These are phyloP conservation scores for Agrenia bidenticulata DNA, from an alignment of 2,888 invertebrate genomes.

Conservation along the genomic window DNA sequence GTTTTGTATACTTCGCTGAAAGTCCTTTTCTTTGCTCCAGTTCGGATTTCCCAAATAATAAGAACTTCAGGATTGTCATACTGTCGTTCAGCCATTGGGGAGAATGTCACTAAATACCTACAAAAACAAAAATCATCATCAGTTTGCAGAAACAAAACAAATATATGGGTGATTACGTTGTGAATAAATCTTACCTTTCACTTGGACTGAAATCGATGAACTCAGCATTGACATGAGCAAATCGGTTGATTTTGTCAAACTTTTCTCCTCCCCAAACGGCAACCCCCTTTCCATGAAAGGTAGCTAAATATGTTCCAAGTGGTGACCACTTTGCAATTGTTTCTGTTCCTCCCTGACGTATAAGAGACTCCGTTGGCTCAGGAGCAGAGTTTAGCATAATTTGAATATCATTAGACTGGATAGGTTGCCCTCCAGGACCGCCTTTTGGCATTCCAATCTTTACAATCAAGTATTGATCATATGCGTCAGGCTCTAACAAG, in stretches of 20 bases:
- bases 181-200: slow-evolving; percentile 69
- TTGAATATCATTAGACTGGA: slow-evolving; percentile 80
- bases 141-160: slow-evolving; percentile 16
- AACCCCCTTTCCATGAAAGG: slow-evolving; percentile 93
- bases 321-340: slow-evolving; percentile 98
- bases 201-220: slow-evolving; percentile 97
- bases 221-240: slow-evolving; percentile 85
- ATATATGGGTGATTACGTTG: too few species aligned
- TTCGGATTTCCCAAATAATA: slow-evolving; percentile 95
- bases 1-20: slow-evolving; percentile 78
- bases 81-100: slow-evolving; percentile 67
- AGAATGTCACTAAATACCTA: slow-evolving; percentile 88
- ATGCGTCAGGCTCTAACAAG: slow-evolving; percentile 89
- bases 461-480: slow-evolving; percentile 86
- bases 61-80: slow-evolving; percentile 72
- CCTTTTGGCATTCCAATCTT: slow-evolving; percentile 50
- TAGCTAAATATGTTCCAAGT: slow-evolving; percentile 91
- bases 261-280: slow-evolving; percentile 96
- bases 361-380: slow-evolving; percentile 78
- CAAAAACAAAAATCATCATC: slow-evolving; percentile 25
- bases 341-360: slow-evolving; percentile 90
- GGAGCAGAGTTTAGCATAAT: slow-evolving; percentile 88
- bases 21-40: slow-evolving; percentile 87
- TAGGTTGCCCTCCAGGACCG: slow-evolving; percentile 54
- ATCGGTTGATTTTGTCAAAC: slow-evolving; percentile 88